Evolutionary conservation across 2,797 vertebrate species (phyloP).

Genomic region (Halcyon smyrnensis): DNA sequence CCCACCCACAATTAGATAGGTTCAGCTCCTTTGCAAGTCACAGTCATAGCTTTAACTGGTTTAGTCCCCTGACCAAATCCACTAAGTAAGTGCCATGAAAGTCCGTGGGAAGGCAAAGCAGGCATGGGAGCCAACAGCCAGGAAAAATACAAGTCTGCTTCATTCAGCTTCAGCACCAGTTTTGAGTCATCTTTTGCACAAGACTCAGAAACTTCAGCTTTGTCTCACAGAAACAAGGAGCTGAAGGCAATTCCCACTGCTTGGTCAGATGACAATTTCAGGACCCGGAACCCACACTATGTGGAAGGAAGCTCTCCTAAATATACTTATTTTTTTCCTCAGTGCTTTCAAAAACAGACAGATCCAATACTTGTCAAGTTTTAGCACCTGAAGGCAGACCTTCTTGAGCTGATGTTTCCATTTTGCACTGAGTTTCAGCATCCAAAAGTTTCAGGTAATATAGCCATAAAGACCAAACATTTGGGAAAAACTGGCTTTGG

Average conservation of each 20-base stretch:
- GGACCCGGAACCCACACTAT: background rate
- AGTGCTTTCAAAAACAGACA: background rate
- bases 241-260: background rate
- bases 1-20: background rate
- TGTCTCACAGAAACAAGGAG: background rate
- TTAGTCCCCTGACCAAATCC: background rate
- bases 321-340: background rate
- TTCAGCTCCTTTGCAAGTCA: background rate
- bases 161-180: rapidly evolving
- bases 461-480: rapidly evolving
- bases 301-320: background rate
- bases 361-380: background rate
- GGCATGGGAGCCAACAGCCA: background rate
- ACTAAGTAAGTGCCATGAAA: background rate
- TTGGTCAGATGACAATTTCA: background rate
- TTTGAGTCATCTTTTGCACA: background rate
- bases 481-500: background rate
- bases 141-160: background rate
- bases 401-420: background rate
- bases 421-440: background rate
- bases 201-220: background rate
- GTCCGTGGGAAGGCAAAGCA: background rate
- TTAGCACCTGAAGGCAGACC: background rate
- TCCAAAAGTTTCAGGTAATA: background rate
- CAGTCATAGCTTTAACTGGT: background rate